Evolutionary conservation across 2,113 vertebrate genomes (phyloP), one percentile per base, ranked within the genome.

Genomic region (Myotis yumanensis): DNA sequence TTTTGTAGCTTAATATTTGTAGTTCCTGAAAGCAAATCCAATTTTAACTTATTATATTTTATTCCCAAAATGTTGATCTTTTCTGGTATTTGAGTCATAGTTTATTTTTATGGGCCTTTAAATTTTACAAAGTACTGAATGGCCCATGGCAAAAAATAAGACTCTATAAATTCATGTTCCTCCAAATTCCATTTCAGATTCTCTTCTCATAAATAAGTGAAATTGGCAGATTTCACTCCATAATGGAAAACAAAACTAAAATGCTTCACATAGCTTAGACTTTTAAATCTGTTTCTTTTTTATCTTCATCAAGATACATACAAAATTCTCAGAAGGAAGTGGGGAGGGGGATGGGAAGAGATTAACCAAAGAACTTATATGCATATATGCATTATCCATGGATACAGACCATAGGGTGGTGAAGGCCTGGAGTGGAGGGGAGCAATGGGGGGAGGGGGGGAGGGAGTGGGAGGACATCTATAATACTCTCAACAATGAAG

Each of bases 71-170:
- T 71, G 52, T 93, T 88, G 11, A 79, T 90, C 11, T 54, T 59
- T 89, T 62, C 66, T n/a, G 83, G 73, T 40, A 95, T 95, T 97
- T 97, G 92, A 95, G 62, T 94, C 89, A 87, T 96, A 97, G 32
- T 48, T 97, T 95, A 62, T 76, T 97, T 96, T 96, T 96, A 52
- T 97, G 88, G 69, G 9, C 91, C 68, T 93, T 96, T 76, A 89
- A 89, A 89, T 95, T 91, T 96, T 86, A 89, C 82, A 93, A 97
- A 97, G 89, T 97, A 93, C 69, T 95, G 96, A 89, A 75, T 96
- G 94, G 48, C 62, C 59, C 72, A 40, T 90, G 84, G 17, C 84
- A 96, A 94, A 97, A 97, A 86, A 86, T 95, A 96, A 91, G 68
- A 95, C 68, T 30, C 35, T 95, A 37, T 96, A 79, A 96, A 97